Conservation (phyloP, 2,113 vertebrate species). For the Malurus elegans region DNA sequence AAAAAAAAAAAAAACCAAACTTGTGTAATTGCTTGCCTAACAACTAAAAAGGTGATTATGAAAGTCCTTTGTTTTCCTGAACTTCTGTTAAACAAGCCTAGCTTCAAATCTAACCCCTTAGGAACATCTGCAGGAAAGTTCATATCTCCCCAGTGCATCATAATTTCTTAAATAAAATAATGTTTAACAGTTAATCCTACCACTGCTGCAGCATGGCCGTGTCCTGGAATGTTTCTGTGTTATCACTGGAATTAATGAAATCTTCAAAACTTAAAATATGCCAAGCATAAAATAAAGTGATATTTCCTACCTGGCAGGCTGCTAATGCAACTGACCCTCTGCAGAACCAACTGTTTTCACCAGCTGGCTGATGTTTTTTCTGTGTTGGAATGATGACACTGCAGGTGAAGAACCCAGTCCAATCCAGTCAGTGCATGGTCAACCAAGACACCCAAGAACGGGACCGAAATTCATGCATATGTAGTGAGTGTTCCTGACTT, state of each 20-base stretch:
- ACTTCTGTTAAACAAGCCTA: slow-evolving; percentile 33
- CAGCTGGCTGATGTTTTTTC: not conserved
- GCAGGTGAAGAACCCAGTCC: not conserved
- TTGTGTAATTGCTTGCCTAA: not conserved
- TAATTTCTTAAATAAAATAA: slow-evolving; percentile 14
- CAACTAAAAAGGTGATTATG: slow-evolving; percentile 24
- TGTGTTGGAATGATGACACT: fast-evolving
- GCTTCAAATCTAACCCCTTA: not conserved
- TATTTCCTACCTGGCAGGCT: not conserved
- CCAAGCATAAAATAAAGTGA: not conserved
- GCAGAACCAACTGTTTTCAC: not conserved
- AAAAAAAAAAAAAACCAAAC: not conserved
- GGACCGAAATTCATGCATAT: not conserved
- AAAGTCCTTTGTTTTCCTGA: slow-evolving; percentile 37
- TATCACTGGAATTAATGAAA: not conserved
- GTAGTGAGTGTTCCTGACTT: not conserved
- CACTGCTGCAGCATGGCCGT: not conserved
- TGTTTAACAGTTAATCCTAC: not conserved
- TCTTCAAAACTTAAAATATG: not conserved
- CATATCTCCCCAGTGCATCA: not conserved
- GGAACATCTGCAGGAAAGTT: not conserved
- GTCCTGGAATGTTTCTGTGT: not conserved
- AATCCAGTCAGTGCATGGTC: not conserved
- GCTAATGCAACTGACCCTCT: not conserved
- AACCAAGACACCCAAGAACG: not conserved